Percentiles rank a stretch among this genome's conserved stretches.
phyloP scores from a whole-genome alignment of 1,140 invertebrate species.

The Bombus turneri region DNA sequence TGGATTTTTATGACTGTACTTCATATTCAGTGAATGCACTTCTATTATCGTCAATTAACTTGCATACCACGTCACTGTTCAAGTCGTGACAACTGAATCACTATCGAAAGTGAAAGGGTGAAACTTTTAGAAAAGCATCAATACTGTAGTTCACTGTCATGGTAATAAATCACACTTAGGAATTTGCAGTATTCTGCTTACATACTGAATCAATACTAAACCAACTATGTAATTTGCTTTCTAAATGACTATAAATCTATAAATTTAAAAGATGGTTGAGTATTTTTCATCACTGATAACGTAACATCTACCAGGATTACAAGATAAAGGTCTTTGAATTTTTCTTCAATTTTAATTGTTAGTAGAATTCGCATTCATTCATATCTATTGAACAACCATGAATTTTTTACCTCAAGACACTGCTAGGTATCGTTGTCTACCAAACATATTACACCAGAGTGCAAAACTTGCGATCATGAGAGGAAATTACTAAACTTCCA shows the following conservation, averaged over 20 bases:
- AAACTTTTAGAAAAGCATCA: slow-evolving; percentile 4
- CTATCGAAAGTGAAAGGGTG: slow-evolving; percentile 13
- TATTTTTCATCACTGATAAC: background rate
- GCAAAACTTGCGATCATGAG: no score
- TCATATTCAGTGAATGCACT: background rate
- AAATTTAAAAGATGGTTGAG: background rate
- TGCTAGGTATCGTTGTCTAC: no score
- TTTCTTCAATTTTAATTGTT: no score
- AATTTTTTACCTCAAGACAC: no score
- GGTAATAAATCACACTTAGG: background rate
- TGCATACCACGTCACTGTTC: background rate
- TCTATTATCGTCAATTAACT: background rate
- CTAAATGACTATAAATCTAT: no score
- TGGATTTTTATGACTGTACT: background rate
- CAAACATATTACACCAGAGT: no score
- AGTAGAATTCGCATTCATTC: no score
- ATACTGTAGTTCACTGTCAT: background rate
- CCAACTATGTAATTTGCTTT: background rate
- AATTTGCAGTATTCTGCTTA: background rate
- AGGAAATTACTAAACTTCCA: no score
- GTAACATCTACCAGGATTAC: no score
- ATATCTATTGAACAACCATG: no score
- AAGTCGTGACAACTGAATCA: background rate
- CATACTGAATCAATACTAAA: background rate
- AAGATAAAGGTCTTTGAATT: no score